These are phyloP conservation scores for Notolepis coatsorum DNA, from an alignment of 2,797 vertebrate genomes.

Conservation along the genomic window DNA sequence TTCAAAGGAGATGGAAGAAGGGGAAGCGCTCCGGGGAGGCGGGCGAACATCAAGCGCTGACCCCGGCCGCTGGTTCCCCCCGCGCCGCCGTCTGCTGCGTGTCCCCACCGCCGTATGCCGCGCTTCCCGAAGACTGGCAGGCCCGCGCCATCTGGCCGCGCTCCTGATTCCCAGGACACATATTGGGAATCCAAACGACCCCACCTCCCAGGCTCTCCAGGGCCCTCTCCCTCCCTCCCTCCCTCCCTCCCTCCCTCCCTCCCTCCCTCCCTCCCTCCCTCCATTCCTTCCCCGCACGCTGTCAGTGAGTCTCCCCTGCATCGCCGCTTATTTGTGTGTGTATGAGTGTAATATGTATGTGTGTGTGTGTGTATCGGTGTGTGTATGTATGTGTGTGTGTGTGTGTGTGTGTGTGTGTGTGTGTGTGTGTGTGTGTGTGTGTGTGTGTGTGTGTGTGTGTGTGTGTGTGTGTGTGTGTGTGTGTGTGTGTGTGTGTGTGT, in stretches of 20 bases:
- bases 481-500: slow-evolving; percentile 72
- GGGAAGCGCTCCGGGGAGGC: slow-evolving; percentile 80
- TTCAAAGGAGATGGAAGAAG: slow-evolving; percentile 78
- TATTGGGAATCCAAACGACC: slow-evolving; percentile 84
- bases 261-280: slow-evolving; percentile 78
- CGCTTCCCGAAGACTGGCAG: slow-evolving; percentile 81
- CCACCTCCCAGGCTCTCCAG: too few relatives aligned
- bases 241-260: slow-evolving; percentile 70
- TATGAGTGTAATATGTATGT: slow-evolving; percentile 56
- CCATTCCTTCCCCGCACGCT: too few relatives aligned
- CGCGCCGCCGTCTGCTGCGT: too few relatives aligned
- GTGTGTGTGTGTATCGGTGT: too few relatives aligned
- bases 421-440: background rate
- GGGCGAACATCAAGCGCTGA: slow-evolving; percentile 83
- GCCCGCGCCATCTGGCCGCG: slow-evolving; percentile 89
- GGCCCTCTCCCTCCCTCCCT: slow-evolving; percentile 61
- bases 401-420: background rate
- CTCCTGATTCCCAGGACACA: slow-evolving; percentile 88
- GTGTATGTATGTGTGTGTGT: slow-evolving; percentile 6
- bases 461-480: slow-evolving; percentile 71
- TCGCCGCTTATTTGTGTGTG: slow-evolving; percentile 73
- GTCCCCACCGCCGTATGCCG: slow-evolving; percentile 75
- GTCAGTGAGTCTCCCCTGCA: too few relatives aligned
- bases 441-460: slow-evolving; percentile 56
- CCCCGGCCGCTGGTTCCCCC: slow-evolving; percentile 76